Evolutionary conservation across 2,888 invertebrate genomes (phyloP).

Genomic region (Hemaris fuciformis): DNA sequence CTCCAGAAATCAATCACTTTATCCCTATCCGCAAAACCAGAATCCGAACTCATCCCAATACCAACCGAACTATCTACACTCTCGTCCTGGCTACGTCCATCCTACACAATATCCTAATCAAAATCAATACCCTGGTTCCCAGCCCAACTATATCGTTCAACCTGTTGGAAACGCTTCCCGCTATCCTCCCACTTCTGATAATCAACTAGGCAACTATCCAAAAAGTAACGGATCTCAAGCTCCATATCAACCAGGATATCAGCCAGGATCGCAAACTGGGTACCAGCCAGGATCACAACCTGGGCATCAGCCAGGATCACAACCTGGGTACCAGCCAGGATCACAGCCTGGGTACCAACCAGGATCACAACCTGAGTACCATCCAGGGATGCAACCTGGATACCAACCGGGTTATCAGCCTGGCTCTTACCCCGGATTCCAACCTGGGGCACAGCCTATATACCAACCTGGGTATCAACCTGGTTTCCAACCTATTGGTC

Average conservation of each 20-base stretch:
- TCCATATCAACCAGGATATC: not conserved
- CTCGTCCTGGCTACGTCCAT: not conserved
- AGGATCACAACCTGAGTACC: conserved; percentile 14
- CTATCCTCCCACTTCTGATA: not conserved
- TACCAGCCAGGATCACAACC: not conserved
- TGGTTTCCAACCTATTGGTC: conserved; percentile 17
- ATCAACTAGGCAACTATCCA: not conserved
- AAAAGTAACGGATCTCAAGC: not conserved
- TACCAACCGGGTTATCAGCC: conserved; percentile 10
- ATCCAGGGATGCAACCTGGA: conserved; percentile 18
- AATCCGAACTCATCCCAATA: not conserved
- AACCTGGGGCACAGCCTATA: not conserved
- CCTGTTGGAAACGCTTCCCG: not conserved
- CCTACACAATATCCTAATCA: not conserved
- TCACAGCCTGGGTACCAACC: conserved; percentile 17
- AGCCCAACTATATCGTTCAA: not conserved
- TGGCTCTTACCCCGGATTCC: not conserved
- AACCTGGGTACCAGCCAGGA: conserved; percentile 13
- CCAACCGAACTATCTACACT: not conserved
- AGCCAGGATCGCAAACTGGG: not conserved
- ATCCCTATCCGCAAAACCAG: conserved; percentile 3
- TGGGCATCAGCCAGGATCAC: not conserved
- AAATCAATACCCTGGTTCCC: not conserved
- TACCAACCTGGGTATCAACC: conserved; percentile 17
- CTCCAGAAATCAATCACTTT: conserved; percentile 10